Base-by-base conservation (phyloP, 2,888 invertebrate species). In the Diplolepis rosae region DNA sequence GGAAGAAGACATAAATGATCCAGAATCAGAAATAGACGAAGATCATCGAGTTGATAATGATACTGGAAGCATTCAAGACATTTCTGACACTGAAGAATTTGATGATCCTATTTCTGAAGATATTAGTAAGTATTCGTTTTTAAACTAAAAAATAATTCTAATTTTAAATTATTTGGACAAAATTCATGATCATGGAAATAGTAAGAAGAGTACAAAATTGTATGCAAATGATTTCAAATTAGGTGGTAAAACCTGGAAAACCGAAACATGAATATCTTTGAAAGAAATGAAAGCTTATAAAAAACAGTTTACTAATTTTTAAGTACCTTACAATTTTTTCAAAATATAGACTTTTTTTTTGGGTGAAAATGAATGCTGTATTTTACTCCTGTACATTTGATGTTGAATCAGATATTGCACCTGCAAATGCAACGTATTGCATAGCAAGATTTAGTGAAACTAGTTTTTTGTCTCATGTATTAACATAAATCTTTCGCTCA, bases 21-120 rank as follows among this genome's bases (percentile, higher is more conserved):
- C 74, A 24, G 79, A 82, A 65, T 68, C 68, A 15, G 75, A 78
- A 22, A 51, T 22, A 9, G 83, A 83, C 27, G 52, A 68, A 1
- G 83, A 81, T 54, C 79, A 72, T 24, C 77, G 78, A 11, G 76
- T 81, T 9, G 86, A 86, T 5, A 83, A 82, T 71, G 85, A 87
- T 45, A 84, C 84, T 1, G 87, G 82, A n/a, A 85, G 84, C 54
- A 85, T 87, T 68, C 87, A 86, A 66, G 87, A 88, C 65, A 76
- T 87, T 15, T 85, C 83, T 50, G 87, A 84, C 7, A 84, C 83
- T 61, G 86, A 88, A 1, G 85, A 86, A 5, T 80, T 88, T 68
- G 84, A 87, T 4, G 88, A 88, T 35, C 80, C 84, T 2, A 77
- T 80, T 32, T 78, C 78, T n/a, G 84, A 84, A 5, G 86, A 82